Percentiles rank a stretch among this genome's conserved stretches.
phyloP scores from a whole-genome alignment of 53 echinoderm and acorn worm species.

The Stichopus horrens region DNA sequence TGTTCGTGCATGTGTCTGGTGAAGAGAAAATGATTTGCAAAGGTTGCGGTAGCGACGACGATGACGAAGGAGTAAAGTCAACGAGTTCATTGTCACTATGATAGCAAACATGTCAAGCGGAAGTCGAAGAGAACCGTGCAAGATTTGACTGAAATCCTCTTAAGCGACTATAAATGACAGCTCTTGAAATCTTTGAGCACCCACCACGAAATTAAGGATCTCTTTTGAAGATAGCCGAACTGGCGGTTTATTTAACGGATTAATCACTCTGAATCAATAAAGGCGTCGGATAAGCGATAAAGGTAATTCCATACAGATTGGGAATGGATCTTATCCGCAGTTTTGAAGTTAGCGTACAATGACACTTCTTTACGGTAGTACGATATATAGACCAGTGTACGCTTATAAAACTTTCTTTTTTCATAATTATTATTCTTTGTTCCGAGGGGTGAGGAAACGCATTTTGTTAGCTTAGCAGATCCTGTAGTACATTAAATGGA shows the following conservation, averaged over 20 bases:
- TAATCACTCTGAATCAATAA: constrained; percentile 28
- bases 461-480: too few species aligned
- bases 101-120: constrained; percentile 15
- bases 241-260: constrained; percentile 41
- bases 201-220: constrained; percentile 32
- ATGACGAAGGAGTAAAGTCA: constrained; percentile 20
- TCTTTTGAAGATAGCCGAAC: constrained; percentile 42
- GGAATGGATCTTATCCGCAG: constrained; percentile 1
- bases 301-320: constrained; percentile 16
- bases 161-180: constrained; percentile 33
- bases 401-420: too few species aligned
- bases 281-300: constrained; percentile 25
- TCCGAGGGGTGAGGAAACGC: too few species aligned
- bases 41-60: background rate
- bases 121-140: background rate
- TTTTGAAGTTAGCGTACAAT: background rate
- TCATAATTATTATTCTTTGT: too few species aligned
- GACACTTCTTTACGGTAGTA: background rate
- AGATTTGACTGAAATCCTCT: constrained; percentile 2
- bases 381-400: too few species aligned
- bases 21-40: too few species aligned
- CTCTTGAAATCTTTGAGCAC: constrained; percentile 31
- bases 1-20: too few species aligned
- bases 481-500: too few species aligned
- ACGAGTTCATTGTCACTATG: constrained; percentile 17